Conservation (phyloP, 2,113 vertebrate genomes). For the Antigone vipio region DNA sequence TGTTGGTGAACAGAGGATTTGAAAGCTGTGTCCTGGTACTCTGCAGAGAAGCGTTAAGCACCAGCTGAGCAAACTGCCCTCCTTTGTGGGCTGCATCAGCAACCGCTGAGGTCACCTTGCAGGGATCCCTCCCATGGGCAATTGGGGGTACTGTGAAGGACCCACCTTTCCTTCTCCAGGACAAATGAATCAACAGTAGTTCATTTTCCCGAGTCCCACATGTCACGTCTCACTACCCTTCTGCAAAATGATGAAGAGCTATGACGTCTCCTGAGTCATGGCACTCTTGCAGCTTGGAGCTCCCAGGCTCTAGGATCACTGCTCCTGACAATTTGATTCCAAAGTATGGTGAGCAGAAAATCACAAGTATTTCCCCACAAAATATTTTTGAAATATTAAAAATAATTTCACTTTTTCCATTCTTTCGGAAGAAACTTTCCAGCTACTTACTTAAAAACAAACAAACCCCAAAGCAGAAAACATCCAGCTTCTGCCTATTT, state of each 20-base stretch:
- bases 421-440: not conserved
- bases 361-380: not conserved
- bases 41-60: not conserved
- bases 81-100: not conserved
- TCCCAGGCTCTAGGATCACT: not conserved
- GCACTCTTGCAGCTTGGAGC: not conserved
- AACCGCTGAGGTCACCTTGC: not conserved
- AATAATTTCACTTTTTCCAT: not conserved
- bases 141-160: not conserved
- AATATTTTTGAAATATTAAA: not conserved
- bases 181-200: not conserved
- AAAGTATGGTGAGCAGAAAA: not conserved
- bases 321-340: not conserved
- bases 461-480: not conserved
- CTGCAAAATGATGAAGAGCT: not conserved
- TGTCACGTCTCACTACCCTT: not conserved
- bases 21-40: not conserved
- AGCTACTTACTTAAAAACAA: not conserved
- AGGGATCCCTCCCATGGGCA: not conserved
- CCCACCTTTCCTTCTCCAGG: not conserved
- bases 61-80: not conserved
- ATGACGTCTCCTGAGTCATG: not conserved
- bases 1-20: not conserved
- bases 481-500: conserved; percentile 22
- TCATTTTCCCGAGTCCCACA: not conserved